Base-by-base conservation (phyloP, 92 coral and sea anemone species). In the Desmophyllum pertusum region DNA sequence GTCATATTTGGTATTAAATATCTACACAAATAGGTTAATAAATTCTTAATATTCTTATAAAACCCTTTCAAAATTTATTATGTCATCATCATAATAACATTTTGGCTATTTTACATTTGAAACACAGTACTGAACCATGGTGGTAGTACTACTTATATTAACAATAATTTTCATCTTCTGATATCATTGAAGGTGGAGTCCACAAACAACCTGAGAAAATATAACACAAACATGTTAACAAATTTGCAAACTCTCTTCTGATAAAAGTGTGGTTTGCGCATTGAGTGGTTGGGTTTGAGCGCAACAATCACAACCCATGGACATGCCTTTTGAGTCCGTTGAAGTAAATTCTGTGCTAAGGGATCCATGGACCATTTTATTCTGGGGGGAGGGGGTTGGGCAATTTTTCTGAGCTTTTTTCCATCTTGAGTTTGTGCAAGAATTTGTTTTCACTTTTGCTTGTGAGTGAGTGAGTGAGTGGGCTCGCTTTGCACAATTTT, bases 31-130 rank as follows among this genome's bases (percentile, higher is more conserved):
- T 51, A 35, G 33, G 67, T 45, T 14, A 36, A 69, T 51, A 68
- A 80, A 80, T 35, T 50, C 55, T 36, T n/a, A 51, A 50, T 68
- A 68, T 51, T 66, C 57, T 43, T 80, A 80, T 52, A 68, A 80
- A 80, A 80, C 53, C 76, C 73, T 67, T 66, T 39, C 30, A 65
- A 69, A 66, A 64, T 43, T 64, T 48, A 38, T 52, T 21, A 59
- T 25, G 55, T 14, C 38, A 62, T 66, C 39, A 50, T 43, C 33
- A 30, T 11, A 73, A 79, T 36, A 21, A 68, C 36, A 42, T 66
- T 48, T 37, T 66, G 43, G 41, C 65, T 48, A 48, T 80, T n/a
- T 68, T 69, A 67, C 84, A 57, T 23, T 45, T 13, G 51, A 45
- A 6, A 6, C 51, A 45, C 13, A 65, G 33, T 18, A 19, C 23